Base-by-base conservation (phyloP, 2,888 invertebrate species). In the Buathra laborator region DNA sequence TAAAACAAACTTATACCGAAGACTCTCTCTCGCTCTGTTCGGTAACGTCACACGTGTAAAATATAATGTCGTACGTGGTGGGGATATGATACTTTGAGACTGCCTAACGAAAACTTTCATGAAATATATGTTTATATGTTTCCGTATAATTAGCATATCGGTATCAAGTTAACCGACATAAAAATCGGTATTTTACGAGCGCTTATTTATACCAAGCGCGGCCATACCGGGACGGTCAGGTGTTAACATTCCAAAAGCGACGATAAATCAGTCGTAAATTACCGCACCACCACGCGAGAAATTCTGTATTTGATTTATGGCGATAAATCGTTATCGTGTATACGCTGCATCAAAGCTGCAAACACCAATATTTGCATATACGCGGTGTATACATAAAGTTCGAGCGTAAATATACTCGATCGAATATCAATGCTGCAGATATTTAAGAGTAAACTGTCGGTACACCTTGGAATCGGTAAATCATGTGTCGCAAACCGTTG, bases 111-210 rank as follows among this genome's bases (percentile, higher is more conserved):
- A 37, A 83, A 72, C 56, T 66, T 44, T 53, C 12, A 19, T 76
- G 78, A 89, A 86, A 81, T 51, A 51, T 66, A n/a, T 43, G 51
- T 66, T 32, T 76, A 66, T 85, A 87, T 81, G 59, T 84, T 86
- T 86, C 72, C 86, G 83, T 88, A 88, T 89, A 89, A 90, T 90
- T 89, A 90, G 87, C 89, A 89, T 90, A 86, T 88, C 83, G 86
- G 83, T 76, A 80, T 82, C 76, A 74, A 82, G 76, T 80, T 74
- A 70, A 83, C 67, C 74, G 81, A 19, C 68, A 86, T 88, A 87
- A 87, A 90, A 88, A 81, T 75, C 14, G 32, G 46, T 67, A 77
- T 82, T 90, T 89, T 89, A 90, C 81, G 86, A 87, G 75, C 64
- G 74, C 67, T 37, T 85, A 72, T 56, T 29, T 29, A 14, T 14